Conservation (phyloP, 2,113 vertebrate genomes). For the Pelecanus crispus region DNA sequence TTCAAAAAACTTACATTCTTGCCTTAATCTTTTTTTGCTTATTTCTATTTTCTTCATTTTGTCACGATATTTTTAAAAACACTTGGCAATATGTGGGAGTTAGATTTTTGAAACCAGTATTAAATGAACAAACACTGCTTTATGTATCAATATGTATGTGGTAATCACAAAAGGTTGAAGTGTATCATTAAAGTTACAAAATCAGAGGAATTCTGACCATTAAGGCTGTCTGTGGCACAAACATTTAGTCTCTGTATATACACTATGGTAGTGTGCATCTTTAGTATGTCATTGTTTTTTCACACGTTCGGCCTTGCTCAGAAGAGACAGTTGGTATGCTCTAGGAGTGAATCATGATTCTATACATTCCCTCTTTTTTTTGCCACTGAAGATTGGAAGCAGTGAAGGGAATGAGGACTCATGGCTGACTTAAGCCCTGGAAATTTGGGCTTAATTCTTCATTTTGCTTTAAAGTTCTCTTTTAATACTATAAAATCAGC, state of each 20-base stretch:
- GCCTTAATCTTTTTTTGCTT: not conserved
- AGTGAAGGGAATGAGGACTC: accelerated
- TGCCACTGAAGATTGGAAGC: not conserved
- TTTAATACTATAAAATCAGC: not conserved
- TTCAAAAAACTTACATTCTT: not conserved
- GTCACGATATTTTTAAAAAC: not conserved
- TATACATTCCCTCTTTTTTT: not conserved
- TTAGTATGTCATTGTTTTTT: not conserved
- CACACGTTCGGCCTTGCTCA: not conserved
- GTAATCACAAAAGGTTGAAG: not conserved
- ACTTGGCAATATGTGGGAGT: not conserved
- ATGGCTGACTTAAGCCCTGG: not conserved
- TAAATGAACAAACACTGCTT: not conserved
- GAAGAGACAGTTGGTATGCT: not conserved
- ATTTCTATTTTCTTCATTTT: not conserved
- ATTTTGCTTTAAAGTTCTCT: not conserved
- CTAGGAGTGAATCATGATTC: not conserved
- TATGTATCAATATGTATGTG: not conserved
- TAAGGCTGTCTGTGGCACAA: not conserved
- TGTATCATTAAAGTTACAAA: not conserved
- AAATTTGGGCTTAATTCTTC: not conserved
- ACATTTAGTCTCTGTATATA: not conserved
- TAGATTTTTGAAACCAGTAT: not conserved
- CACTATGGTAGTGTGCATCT: not conserved
- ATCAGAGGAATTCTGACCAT: not conserved